Percentiles rank a stretch among this genome's conserved stretches.
These are phyloP conservation scores for Zapus hudsonius DNA, from an alignment of 2,113 vertebrate genomes.

Conservation along the genomic window DNA sequence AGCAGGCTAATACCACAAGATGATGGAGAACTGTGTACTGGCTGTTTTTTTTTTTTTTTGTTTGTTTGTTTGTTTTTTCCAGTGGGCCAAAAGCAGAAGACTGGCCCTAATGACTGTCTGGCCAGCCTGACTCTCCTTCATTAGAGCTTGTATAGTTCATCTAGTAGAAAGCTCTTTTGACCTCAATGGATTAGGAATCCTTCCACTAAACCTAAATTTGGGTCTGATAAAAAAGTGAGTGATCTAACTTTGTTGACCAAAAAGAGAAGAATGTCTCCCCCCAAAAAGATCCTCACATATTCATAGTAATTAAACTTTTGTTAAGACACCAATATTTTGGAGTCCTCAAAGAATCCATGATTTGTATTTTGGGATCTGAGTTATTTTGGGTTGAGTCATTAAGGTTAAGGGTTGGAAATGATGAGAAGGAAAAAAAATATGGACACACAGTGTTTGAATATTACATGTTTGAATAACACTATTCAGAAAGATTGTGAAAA, in stretches of 20 bases:
- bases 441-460: neutral
- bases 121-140: accelerated
- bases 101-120: too few relatives aligned
- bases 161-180: neutral
- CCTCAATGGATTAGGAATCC: neutral
- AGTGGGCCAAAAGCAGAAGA: neutral
- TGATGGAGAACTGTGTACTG: accelerated
- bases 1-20: too few relatives aligned
- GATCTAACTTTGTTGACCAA: neutral
- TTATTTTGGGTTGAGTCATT: neutral
- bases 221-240: neutral
- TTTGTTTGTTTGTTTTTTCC: too few relatives aligned
- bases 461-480: too few relatives aligned
- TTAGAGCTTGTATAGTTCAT: accelerated
- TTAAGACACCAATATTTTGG: neutral
- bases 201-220: neutral
- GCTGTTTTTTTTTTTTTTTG: too few relatives aligned
- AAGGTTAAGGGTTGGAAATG: neutral
- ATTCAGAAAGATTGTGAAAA: too few relatives aligned
- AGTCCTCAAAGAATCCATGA: neutral
- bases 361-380: neutral
- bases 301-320: neutral
- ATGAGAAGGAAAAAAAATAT: neutral
- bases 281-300: neutral
- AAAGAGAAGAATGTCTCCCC: neutral